phyloP scores from a whole-genome alignment of 37 sponge, comb jelly and placozoan genomes.

The Cliona cf. orientalis region DNA sequence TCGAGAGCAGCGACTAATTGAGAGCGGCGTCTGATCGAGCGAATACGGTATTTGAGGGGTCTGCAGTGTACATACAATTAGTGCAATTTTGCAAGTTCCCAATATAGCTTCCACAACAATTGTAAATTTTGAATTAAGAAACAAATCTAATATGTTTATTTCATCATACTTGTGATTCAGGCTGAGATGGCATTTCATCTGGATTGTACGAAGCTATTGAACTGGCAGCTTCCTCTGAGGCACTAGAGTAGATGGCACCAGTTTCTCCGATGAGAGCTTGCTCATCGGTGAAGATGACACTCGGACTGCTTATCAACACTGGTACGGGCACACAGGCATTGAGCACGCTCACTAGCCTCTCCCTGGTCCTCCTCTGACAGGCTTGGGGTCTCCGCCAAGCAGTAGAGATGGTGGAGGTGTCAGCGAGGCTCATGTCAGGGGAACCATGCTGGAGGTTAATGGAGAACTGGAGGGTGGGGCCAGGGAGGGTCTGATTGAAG shows the following conservation, averaged over 20 bases:
- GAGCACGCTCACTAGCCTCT: slow-evolving; percentile 61
- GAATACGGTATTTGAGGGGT: too few species aligned
- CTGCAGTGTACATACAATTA: too few species aligned
- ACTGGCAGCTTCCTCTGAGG: slow-evolving; percentile 45
- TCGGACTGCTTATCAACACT: slow-evolving; percentile 63
- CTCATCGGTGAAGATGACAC: slow-evolving; percentile 74
- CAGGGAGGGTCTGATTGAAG: slow-evolving; percentile 81
- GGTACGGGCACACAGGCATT: slow-evolving; percentile 71
- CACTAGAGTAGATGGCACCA: slow-evolving; percentile 32
- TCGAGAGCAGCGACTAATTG: too few species aligned
- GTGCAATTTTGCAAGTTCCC: too few species aligned
- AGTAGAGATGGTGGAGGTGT: slow-evolving; percentile 8
- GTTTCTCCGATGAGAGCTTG: slow-evolving; percentile 45
- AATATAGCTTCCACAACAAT: too few species aligned
- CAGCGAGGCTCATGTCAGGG: slow-evolving; percentile 52
- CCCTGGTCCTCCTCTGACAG: slow-evolving; percentile 69
- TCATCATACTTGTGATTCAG: slow-evolving; percentile 64
- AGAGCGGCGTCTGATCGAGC: too few species aligned
- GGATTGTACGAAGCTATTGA: slow-evolving; percentile 30
- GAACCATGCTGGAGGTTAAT: slow-evolving; percentile 62
- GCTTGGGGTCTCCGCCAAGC: slow-evolving; percentile 68
- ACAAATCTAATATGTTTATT: too few species aligned
- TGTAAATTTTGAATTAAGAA: too few species aligned
- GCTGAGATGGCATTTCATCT: slow-evolving; percentile 52
- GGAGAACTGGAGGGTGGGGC: slow-evolving; percentile 81